These are phyloP conservation scores for Peromyscus maniculatus DNA, from an alignment of 2,113 vertebrate genomes.

Conservation along the genomic window DNA sequence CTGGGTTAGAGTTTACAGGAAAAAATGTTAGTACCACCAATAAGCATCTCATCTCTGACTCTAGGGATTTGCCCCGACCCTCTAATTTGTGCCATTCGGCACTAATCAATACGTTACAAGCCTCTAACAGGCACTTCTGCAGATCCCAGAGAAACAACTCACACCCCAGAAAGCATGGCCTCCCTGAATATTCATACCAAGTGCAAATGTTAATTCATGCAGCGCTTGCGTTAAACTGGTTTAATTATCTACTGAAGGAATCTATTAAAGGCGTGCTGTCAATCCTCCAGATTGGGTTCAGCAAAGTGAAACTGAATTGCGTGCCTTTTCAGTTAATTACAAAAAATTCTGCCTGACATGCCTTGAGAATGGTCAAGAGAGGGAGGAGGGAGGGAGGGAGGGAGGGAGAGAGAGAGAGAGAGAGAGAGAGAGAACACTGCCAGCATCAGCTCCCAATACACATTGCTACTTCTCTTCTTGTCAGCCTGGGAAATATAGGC, in stretches of 20 bases:
- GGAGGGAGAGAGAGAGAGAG: neutral
- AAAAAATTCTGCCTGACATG: constrained; percentile 75
- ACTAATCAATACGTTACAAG: constrained; percentile 73
- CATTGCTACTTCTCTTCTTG: neutral
- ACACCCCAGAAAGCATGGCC: constrained; percentile 65
- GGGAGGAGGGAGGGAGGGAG: neutral
- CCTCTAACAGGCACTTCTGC: constrained; percentile 69
- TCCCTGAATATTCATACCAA: constrained; percentile 81
- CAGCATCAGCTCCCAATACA: neutral
- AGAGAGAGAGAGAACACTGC: neutral
- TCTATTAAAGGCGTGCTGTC: constrained; percentile 80
- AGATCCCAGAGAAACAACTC: constrained; percentile 73
- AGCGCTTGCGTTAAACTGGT: constrained; percentile 72
- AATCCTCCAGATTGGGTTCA: constrained; percentile 78
- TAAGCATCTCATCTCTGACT: constrained; percentile 65
- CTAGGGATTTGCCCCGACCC: constrained; percentile 64
- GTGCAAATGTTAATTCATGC: constrained; percentile 84
- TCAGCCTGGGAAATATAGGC: constrained; percentile 19
- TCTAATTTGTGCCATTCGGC: constrained; percentile 80
- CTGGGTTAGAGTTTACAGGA: constrained; percentile 57
- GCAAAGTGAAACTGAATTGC: constrained; percentile 80
- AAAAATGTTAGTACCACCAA: constrained; percentile 62
- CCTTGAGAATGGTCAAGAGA: constrained; percentile 71
- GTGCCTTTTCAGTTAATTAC: constrained; percentile 77
- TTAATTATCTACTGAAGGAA: constrained; percentile 83